phyloP scores from a whole-genome alignment of 2,113 vertebrate genomes.

The Chaetodon trifascialis region DNA sequence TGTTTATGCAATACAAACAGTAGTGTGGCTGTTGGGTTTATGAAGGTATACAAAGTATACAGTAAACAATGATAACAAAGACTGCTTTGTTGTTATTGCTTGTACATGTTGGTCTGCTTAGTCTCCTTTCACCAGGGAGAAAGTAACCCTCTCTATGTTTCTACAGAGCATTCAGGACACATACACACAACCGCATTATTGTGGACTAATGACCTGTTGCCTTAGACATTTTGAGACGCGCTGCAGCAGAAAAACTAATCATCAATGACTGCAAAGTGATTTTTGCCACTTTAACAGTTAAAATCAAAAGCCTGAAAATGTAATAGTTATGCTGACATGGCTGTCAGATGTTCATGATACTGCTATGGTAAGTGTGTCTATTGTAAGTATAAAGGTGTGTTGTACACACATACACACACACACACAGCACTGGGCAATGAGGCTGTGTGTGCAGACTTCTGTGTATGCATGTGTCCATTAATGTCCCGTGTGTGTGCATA shows the following conservation, averaged over 20 bases:
- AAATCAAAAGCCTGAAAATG: conserved; percentile 15
- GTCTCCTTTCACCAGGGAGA: background rate
- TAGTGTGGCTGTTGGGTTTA: background rate
- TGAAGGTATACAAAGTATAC: background rate
- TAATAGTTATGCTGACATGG: background rate
- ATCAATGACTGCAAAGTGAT: background rate
- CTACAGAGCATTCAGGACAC: background rate
- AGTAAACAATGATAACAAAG: conserved; percentile 10
- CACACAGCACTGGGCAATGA: background rate
- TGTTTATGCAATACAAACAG: background rate
- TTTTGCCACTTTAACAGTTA: background rate
- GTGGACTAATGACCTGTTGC: background rate
- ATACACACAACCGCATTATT: background rate
- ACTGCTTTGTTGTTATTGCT: conserved; percentile 5
- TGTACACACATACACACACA: conserved; percentile 2
- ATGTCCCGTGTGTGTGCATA: conserved; percentile 1
- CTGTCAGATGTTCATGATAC: conserved; percentile 5
- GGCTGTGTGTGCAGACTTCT: conserved; percentile 6
- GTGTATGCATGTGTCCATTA: background rate
- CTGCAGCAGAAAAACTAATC: background rate
- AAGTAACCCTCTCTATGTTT: conserved; percentile 3
- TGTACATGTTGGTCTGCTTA: background rate
- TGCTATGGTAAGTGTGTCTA: conserved; percentile 5
- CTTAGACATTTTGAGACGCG: background rate
- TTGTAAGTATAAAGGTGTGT: background rate